Conservation (phyloP, 2,113 vertebrate genomes). For the Hyla sarda region DNA sequence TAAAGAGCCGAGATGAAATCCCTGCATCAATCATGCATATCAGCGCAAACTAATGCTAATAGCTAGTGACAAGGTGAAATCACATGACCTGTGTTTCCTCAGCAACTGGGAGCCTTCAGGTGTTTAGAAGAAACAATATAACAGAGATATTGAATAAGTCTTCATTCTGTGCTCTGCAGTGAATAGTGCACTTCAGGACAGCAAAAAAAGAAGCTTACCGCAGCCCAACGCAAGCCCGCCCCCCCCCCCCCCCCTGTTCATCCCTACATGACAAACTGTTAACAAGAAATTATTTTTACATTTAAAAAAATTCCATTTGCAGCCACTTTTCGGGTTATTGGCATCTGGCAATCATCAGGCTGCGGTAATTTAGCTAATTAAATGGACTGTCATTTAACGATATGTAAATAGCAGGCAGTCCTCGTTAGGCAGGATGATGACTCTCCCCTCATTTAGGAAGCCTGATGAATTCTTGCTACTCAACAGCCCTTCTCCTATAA, state of each 20-base stretch:
- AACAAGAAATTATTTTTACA: conserved; percentile 52
- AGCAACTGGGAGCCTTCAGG: background rate
- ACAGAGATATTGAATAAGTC: conserved; percentile 12
- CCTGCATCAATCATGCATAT: background rate
- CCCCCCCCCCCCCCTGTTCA: background rate
- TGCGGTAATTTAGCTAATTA: conserved; percentile 58
- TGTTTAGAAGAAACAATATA: conserved; percentile 1
- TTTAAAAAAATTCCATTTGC: conserved; percentile 51
- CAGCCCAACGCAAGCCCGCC: background rate
- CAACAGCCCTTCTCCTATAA: conserved; percentile 56
- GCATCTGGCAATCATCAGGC: conserved; percentile 59
- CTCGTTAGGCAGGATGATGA: conserved; percentile 53
- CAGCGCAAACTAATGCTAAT: background rate
- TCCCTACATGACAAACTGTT: conserved; percentile 27
- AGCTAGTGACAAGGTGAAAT: background rate
- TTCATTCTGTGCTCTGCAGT: background rate
- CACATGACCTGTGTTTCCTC: background rate
- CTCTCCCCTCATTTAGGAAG: conserved; percentile 59
- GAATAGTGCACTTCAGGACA: conserved; percentile 46
- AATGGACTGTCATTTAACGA: conserved; percentile 59
- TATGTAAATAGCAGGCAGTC: conserved; percentile 60
- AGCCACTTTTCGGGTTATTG: conserved; percentile 55
- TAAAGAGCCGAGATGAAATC: background rate
- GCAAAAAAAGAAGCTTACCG: background rate
- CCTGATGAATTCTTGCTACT: conserved; percentile 54